Evolutionary conservation across 2,888 invertebrate species (phyloP).

Genomic region (Sinentomon sp.): DNA sequence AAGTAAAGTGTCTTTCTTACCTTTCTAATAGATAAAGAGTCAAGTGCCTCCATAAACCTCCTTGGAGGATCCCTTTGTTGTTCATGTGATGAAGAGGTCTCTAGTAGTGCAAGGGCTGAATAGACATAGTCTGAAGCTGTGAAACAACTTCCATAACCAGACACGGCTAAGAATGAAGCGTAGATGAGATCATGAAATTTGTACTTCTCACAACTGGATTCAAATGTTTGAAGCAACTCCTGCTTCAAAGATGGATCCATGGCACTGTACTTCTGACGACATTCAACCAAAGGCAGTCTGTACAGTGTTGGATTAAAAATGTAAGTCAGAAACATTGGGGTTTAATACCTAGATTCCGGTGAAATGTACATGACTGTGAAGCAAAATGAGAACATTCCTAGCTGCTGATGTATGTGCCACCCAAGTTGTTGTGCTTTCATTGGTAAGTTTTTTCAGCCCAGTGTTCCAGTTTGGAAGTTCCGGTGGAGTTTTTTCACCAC

Average conservation of each 20-base stretch:
- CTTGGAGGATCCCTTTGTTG: conserved; percentile 32
- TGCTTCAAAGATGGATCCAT: conserved; percentile 66
- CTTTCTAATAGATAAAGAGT: too few relatives aligned
- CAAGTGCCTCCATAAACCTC: conserved; percentile 39
- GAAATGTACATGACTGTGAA: too few relatives aligned
- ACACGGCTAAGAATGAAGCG: conserved; percentile 48
- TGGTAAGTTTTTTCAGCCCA: too few relatives aligned
- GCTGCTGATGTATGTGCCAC: too few relatives aligned
- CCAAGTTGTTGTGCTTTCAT: too few relatives aligned
- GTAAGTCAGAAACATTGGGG: too few relatives aligned
- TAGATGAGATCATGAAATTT: conserved; percentile 38
- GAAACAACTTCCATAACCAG: conserved; percentile 49
- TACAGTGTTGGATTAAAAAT: too few relatives aligned
- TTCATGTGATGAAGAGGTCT: conserved; percentile 33
- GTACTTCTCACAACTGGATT: conserved; percentile 33
- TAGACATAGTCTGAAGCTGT: conserved; percentile 60
- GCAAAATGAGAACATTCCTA: too few relatives aligned
- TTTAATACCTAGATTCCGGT: too few relatives aligned
- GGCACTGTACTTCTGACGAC: conserved; percentile 50
- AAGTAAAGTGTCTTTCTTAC: too few relatives aligned
- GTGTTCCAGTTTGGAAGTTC: too few relatives aligned
- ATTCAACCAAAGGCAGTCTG: conserved; percentile 57
- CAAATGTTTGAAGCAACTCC: conserved; percentile 39
- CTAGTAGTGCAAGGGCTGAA: conserved; percentile 46
- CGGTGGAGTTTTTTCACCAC: too few relatives aligned